Conservation (phyloP, 1,140 invertebrate genomes). For the Limonius californicus region DNA sequence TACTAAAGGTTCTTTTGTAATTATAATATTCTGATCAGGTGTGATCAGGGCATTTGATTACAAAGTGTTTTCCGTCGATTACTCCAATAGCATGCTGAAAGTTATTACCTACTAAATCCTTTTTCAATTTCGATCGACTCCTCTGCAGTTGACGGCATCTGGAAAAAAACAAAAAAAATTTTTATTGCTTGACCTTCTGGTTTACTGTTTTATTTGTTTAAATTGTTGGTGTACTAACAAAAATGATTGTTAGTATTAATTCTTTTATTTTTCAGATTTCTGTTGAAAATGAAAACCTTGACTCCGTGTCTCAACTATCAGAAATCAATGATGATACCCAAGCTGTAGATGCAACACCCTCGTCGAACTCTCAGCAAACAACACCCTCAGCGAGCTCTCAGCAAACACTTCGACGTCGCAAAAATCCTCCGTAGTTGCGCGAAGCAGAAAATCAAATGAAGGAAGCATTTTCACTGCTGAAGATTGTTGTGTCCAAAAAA, state of each 20-base stretch:
- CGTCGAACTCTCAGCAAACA: neutral
- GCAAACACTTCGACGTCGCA: conserved; percentile 6
- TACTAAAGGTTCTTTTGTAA: conserved; percentile 41
- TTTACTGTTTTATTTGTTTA: too few species aligned
- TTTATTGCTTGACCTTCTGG: too few species aligned
- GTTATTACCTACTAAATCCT: too few species aligned
- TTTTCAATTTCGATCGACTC: too few species aligned
- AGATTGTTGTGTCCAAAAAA: conserved; percentile 1
- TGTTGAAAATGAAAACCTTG: neutral
- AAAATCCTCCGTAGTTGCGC: neutral
- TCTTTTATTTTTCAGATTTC: neutral
- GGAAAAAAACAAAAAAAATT: neutral
- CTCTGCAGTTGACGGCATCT: too few species aligned
- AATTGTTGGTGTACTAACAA: neutral
- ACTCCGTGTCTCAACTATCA: neutral
- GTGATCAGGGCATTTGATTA: conserved; percentile 27
- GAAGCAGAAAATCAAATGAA: neutral
- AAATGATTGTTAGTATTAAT: neutral
- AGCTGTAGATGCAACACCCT: neutral
- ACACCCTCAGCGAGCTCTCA: neutral
- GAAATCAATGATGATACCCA: neutral
- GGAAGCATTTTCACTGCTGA: neutral
- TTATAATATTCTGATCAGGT: conserved; percentile 38
- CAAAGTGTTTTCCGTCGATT: conserved; percentile 46
- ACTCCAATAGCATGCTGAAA: conserved; percentile 31